A percentile compares a stretch with the other conserved stretches of the same genome.
These are phyloP conservation scores for Chironex yamaguchii DNA, from an alignment of 30 jellyfish, hydroid and myxozoan genomes.

Conservation along the genomic window DNA sequence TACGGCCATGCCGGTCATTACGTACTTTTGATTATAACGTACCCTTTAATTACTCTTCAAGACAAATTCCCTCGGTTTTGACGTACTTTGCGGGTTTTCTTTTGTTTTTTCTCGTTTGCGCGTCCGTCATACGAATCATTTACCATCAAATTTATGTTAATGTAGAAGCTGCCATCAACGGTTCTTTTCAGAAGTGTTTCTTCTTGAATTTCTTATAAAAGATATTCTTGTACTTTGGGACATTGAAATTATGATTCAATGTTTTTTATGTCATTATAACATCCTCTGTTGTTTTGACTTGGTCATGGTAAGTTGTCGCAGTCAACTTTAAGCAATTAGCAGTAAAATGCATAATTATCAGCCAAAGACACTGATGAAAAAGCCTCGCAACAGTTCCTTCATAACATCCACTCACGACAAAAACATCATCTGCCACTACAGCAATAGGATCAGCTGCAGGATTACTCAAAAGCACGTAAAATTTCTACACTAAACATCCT, in stretches of 20 bases:
- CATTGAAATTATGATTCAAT: conserved; percentile 8
- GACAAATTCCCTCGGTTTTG: no score
- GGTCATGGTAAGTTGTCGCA: neutral
- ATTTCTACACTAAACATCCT: conserved; percentile 13
- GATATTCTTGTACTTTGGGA: conserved; percentile 25
- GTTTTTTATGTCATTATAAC: conserved; percentile 14
- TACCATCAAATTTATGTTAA: conserved; percentile 30
- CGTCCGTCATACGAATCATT: no score
- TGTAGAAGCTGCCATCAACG: conserved; percentile 58
- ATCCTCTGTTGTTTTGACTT: conserved; percentile 30
- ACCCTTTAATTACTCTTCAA: no score
- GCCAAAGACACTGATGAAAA: neutral
- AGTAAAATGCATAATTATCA: no score
- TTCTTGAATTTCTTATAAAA: conserved; percentile 2
- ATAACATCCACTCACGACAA: conserved; percentile 15
- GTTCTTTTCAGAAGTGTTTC: conserved; percentile 32
- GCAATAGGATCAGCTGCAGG: conserved; percentile 30
- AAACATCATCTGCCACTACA: conserved; percentile 47
- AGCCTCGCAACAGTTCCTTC: conserved; percentile 15
- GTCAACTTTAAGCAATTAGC: no score
- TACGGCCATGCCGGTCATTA: no score
- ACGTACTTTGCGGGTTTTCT: no score
- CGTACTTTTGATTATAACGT: no score
- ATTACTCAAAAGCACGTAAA: conserved; percentile 37
- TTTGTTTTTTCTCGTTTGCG: no score